These are phyloP conservation scores for Astatotilapia flaviijosephi DNA, from an alignment of 2,113 vertebrate species.

Conservation along the genomic window DNA sequence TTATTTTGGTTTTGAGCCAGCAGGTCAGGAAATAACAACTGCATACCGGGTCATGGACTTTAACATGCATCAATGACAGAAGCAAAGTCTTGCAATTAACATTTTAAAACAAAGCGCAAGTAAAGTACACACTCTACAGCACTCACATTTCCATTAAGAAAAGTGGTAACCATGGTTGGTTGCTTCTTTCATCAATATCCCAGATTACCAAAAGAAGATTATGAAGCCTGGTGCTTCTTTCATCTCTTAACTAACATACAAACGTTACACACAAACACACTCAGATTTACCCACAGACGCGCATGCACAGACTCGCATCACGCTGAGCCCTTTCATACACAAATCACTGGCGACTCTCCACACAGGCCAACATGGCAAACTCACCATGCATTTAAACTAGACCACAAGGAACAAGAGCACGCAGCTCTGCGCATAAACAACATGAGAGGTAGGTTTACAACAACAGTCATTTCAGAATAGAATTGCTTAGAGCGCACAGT, in stretches of 20 bases:
- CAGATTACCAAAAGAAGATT: conserved; percentile 42
- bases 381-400: conserved; percentile 16
- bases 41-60: neutral
- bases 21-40: neutral
- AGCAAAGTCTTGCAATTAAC: neutral
- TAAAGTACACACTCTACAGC: neutral
- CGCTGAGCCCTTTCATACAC: neutral
- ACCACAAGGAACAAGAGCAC: neutral
- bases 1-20: neutral
- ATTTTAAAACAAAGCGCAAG: neutral
- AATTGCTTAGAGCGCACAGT: neutral
- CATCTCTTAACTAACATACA: neutral
- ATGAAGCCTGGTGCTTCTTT: neutral
- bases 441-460: neutral
- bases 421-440: neutral
- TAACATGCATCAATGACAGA: neutral
- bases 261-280: neutral
- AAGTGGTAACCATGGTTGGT: neutral
- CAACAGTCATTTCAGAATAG: neutral
- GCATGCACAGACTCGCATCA: neutral
- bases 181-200: neutral
- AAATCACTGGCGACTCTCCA: neutral
- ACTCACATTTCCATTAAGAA: neutral
- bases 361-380: neutral
- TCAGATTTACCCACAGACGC: neutral